phyloP scores from a whole-genome alignment of 1,140 invertebrate genomes.

The Hylyphantes graminicola region DNA sequence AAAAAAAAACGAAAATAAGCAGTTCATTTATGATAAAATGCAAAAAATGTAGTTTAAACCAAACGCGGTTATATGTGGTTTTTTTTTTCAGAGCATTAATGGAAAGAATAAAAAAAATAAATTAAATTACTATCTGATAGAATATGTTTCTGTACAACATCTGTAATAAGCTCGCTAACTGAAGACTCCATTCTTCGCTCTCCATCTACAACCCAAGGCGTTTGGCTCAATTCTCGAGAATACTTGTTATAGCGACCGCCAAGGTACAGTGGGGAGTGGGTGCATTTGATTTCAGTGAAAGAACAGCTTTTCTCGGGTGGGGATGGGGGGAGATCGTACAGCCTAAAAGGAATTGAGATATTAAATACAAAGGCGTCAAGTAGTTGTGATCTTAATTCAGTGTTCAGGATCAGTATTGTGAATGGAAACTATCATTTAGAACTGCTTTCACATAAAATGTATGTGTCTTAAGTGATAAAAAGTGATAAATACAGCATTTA shows the following conservation, averaged over 20 bases:
- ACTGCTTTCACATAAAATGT: too few relatives aligned
- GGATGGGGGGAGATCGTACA: conserved; percentile 34
- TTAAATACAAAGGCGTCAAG: neutral
- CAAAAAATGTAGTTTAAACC: too few relatives aligned
- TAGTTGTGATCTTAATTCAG: neutral
- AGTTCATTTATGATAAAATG: too few relatives aligned
- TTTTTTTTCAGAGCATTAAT: too few relatives aligned
- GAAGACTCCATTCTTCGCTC: conserved; percentile 83
- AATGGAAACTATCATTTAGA: neutral
- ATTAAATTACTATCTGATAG: conserved; percentile 72
- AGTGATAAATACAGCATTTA: too few relatives aligned
- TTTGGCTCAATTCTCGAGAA: conserved; percentile 87
- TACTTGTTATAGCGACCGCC: conserved; percentile 85
- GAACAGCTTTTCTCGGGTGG: conserved; percentile 50
- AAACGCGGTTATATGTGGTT: too few relatives aligned
- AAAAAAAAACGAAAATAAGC: too few relatives aligned
- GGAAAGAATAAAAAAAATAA: too few relatives aligned
- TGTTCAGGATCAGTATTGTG: too few relatives aligned
- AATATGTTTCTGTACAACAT: conserved; percentile 70
- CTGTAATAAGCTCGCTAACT: conserved; percentile 89
- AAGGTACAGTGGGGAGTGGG: conserved; percentile 60
- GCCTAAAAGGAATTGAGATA: neutral
- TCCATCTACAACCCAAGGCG: conserved; percentile 91
- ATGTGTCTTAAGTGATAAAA: too few relatives aligned
- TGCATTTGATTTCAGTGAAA: conserved; percentile 65